These are phyloP conservation scores for Thalassophryne amazonica DNA, from an alignment of 2,797 vertebrate genomes.

Conservation along the genomic window DNA sequence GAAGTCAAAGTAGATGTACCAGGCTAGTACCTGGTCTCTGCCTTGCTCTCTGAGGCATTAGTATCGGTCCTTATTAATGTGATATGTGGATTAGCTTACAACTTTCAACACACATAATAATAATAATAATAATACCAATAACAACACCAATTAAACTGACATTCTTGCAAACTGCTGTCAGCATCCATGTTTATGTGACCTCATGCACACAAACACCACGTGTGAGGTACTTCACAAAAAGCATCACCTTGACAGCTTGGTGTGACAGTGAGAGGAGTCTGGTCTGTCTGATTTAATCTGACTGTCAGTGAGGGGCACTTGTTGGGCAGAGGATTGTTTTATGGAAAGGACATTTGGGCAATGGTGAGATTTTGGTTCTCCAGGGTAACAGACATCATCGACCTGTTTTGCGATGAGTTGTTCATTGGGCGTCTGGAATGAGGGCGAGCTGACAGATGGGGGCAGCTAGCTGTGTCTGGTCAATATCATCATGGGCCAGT, in stretches of 20 bases:
- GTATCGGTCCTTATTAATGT: too few relatives aligned
- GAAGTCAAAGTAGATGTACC: too few relatives aligned
- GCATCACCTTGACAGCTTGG: slow-evolving; percentile 43
- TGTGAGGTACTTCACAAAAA: slow-evolving; percentile 37
- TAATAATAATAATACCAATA: too few relatives aligned
- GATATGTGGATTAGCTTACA: too few relatives aligned
- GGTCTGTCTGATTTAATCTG: slow-evolving; percentile 56
- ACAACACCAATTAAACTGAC: slow-evolving; percentile 1
- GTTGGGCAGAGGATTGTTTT: background rate
- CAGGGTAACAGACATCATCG: slow-evolving; percentile 1
- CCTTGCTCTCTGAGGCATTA: too few relatives aligned
- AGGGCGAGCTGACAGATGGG: slow-evolving; percentile 59
- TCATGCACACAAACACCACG: slow-evolving; percentile 18
- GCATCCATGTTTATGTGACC: slow-evolving; percentile 2
- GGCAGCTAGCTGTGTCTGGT: slow-evolving; percentile 49
- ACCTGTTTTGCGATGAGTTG: slow-evolving; percentile 5
- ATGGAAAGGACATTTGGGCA: too few relatives aligned
- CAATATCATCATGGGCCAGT: slow-evolving; percentile 58
- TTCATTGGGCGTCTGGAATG: slow-evolving; percentile 31
- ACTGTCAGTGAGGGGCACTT: slow-evolving; percentile 10
- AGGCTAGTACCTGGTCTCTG: too few relatives aligned
- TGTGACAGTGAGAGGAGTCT: slow-evolving; percentile 44
- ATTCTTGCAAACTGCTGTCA: background rate
- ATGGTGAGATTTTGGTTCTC: slow-evolving; percentile 9
- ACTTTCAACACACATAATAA: too few relatives aligned